phyloP scores from a whole-genome alignment of 2,888 invertebrate species.

The Alentia gelatinosa region DNA sequence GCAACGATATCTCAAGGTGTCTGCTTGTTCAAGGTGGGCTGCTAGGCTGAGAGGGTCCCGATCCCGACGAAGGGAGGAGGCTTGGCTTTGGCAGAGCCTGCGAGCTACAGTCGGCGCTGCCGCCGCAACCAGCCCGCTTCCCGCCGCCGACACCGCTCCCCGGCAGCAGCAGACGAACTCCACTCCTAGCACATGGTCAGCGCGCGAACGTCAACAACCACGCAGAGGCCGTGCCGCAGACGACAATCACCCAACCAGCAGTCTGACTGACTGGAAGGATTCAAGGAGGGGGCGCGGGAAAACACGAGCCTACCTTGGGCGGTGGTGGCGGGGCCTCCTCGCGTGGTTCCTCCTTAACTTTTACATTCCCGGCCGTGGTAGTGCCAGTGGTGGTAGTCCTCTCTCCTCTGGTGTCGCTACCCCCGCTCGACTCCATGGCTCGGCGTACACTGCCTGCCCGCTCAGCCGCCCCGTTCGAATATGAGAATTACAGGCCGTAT shows the following conservation, averaged over 20 bases:
- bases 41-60: too few species aligned
- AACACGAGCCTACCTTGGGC: neutral
- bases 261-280: neutral
- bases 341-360: neutral
- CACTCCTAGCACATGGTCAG: neutral
- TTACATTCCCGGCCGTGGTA: neutral
- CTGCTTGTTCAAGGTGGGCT: too few species aligned
- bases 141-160: too few species aligned
- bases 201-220: neutral
- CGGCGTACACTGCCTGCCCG: neutral
- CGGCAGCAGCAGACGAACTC: neutral
- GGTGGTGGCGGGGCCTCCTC: neutral
- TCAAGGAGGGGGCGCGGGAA: neutral
- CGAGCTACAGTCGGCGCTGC: too few species aligned
- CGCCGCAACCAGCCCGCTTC: too few species aligned
- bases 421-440: slow-evolving; percentile 6
- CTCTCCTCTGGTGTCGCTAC: neutral
- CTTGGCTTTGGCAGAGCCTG: too few species aligned
- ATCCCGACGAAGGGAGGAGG: too few species aligned
- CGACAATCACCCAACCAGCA: neutral
- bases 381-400: neutral
- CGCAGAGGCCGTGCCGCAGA: neutral
- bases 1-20: too few species aligned
- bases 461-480: slow-evolving; percentile 34
- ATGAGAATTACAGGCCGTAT: slow-evolving; percentile 43